A percentile compares a stretch with the other conserved stretches of the same genome.
These are phyloP conservation scores for Sebastes variabilis DNA, from an alignment of 2,797 vertebrate species.

Conservation along the genomic window DNA sequence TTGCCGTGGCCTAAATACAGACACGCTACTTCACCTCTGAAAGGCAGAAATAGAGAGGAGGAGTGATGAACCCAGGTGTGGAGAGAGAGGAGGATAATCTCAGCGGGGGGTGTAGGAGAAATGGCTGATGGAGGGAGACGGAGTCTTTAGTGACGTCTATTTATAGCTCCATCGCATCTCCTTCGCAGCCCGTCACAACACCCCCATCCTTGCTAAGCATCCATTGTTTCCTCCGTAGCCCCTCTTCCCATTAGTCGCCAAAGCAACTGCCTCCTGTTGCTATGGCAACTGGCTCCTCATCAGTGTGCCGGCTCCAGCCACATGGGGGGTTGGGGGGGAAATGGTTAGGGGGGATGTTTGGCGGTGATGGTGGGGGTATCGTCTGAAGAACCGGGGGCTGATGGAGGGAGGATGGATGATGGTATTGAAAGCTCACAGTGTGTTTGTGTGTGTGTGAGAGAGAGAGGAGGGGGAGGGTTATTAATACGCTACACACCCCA, in stretches of 20 bases:
- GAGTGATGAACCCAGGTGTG: slow-evolving; percentile 28
- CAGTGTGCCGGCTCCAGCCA: slow-evolving; percentile 53
- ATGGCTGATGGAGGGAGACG: slow-evolving; percentile 19
- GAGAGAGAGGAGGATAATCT: slow-evolving; percentile 8
- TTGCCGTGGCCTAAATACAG: neutral
- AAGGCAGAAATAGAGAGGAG: neutral
- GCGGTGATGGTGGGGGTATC: slow-evolving; percentile 3
- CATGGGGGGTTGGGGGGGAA: slow-evolving; percentile 36
- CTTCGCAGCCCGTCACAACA: slow-evolving; percentile 49
- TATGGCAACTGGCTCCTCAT: slow-evolving; percentile 81
- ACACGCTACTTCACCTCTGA: slow-evolving; percentile 1
- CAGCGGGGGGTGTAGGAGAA: neutral
- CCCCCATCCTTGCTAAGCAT: slow-evolving; percentile 57
- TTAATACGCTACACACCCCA: slow-evolving; percentile 5
- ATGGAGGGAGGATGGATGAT: slow-evolving; percentile 11
- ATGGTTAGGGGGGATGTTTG: slow-evolving; percentile 23
- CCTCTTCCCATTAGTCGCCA: slow-evolving; percentile 78
- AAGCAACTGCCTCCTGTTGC: slow-evolving; percentile 85
- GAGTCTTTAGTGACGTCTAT: slow-evolving; percentile 64
- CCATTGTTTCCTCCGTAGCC: slow-evolving; percentile 75
- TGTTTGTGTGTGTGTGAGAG: neutral
- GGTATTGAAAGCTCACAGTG: neutral
- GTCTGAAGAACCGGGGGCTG: slow-evolving; percentile 15
- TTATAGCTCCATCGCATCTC: slow-evolving; percentile 65
- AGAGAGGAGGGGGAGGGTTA: neutral